Percentiles rank a stretch among this genome's conserved stretches.
Conservation (phyloP, 1,140 invertebrate genomes). For the Nebria ingens region DNA sequence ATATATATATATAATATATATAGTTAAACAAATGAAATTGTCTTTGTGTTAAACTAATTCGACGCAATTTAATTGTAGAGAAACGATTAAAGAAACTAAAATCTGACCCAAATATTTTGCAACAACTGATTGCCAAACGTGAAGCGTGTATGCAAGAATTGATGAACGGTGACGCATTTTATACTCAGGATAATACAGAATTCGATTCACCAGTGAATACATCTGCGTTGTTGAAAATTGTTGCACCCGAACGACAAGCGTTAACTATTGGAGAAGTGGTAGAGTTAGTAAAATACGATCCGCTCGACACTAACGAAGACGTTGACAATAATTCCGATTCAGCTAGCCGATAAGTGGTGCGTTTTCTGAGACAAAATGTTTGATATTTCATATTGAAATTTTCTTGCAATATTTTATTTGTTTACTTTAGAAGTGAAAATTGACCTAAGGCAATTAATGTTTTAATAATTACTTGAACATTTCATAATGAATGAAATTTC, state of each 20-base stretch:
- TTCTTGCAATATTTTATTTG: too few relatives aligned
- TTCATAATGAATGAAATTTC: too few relatives aligned
- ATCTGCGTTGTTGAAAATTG: slow-evolving; percentile 32
- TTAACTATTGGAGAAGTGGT: slow-evolving; percentile 38
- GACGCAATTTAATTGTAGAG: slow-evolving; percentile 29
- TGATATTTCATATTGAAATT: too few relatives aligned
- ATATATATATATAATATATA: slow-evolving; percentile 18
- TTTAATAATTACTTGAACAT: too few relatives aligned
- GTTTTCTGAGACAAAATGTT: not conserved
- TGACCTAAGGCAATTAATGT: too few relatives aligned
- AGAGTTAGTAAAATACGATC: slow-evolving; percentile 38
- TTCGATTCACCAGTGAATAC: slow-evolving; percentile 34
- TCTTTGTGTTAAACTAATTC: slow-evolving; percentile 8
- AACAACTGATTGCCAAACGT: slow-evolving; percentile 36
- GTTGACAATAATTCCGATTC: slow-evolving; percentile 10
- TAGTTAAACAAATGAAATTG: slow-evolving; percentile 18
- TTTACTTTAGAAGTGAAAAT: too few relatives aligned
- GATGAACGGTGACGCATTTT: slow-evolving; percentile 21
- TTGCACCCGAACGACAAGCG: slow-evolving; percentile 36
- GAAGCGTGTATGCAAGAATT: slow-evolving; percentile 37
- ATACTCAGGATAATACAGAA: slow-evolving; percentile 18
- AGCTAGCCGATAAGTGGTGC: slow-evolving; percentile 14
- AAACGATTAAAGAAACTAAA: slow-evolving; percentile 39
- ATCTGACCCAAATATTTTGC: slow-evolving; percentile 35
- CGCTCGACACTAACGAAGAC: slow-evolving; percentile 24